Conservation (phyloP, 2,113 vertebrate species). For the Misgurnus anguillicaudatus region DNA sequence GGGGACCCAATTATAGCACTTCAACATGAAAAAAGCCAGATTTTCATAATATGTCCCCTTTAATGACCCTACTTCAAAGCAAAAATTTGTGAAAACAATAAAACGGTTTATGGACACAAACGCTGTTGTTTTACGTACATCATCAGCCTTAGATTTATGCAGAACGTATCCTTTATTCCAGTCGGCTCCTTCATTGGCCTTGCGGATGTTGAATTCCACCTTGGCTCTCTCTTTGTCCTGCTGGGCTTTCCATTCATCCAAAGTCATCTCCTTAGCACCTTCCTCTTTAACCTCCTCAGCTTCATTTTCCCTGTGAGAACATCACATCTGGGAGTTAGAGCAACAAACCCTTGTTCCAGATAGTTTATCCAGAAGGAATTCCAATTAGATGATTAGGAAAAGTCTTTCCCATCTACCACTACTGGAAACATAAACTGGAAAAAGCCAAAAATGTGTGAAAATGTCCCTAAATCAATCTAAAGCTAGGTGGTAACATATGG, state of each 20-base stretch:
- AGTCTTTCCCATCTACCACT: background rate
- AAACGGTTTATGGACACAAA: background rate
- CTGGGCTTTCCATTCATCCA: slow-evolving; percentile 99
- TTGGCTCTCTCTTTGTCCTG: slow-evolving; percentile 96
- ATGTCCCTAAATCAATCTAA: background rate
- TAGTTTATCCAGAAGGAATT: background rate
- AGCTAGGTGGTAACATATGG: background rate
- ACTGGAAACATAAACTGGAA: too few relatives aligned
- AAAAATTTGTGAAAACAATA: too few relatives aligned
- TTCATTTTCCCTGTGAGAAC: slow-evolving; percentile 88
- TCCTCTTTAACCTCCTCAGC: slow-evolving; percentile 96
- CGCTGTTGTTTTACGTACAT: slow-evolving; percentile 75
- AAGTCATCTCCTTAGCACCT: slow-evolving; percentile 97
- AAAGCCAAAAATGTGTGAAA: background rate
- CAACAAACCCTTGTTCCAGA: background rate
- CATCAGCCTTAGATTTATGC: slow-evolving; percentile 96
- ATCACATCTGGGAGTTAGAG: background rate
- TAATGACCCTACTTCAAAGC: too few relatives aligned
- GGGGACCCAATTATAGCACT: too few relatives aligned
- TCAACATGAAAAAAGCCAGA: too few relatives aligned
- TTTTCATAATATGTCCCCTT: too few relatives aligned
- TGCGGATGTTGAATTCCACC: slow-evolving; percentile 98
- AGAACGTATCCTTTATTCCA: slow-evolving; percentile 98
- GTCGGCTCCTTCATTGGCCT: slow-evolving; percentile 94
- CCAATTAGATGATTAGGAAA: background rate